phyloP scores from a whole-genome alignment of 2,888 invertebrate species.

The Eristalis intricaria region DNA sequence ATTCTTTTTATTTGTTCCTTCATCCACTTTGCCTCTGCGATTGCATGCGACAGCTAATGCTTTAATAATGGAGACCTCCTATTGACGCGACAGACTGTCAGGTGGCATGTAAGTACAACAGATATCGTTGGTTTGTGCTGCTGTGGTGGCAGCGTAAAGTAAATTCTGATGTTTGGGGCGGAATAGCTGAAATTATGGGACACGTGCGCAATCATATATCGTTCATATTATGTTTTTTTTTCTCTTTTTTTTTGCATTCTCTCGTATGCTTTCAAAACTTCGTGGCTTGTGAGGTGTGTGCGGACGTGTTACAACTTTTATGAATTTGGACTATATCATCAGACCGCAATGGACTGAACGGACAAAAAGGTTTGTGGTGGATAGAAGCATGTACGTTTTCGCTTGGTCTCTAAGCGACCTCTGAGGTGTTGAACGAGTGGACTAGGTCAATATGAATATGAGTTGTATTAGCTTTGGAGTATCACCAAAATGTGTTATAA shows the following conservation, averaged over 20 bases:
- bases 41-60: slow-evolving; percentile 20
- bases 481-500: too few relatives aligned
- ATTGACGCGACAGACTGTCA: neutral
- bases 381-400: neutral
- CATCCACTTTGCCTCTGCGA: neutral
- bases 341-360: too few relatives aligned
- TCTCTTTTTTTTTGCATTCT: neutral
- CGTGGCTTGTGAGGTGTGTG: neutral
- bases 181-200: slow-evolving; percentile 8
- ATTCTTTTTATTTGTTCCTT: neutral
- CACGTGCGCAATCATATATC: slow-evolving; percentile 24
- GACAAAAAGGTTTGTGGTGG: neutral
- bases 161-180: slow-evolving; percentile 46
- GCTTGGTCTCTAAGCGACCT: too few relatives aligned
- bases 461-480: too few relatives aligned
- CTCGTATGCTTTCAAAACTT: neutral
- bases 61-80: slow-evolving; percentile 17
- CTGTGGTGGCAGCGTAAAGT: slow-evolving; percentile 32
- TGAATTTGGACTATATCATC: too few relatives aligned
- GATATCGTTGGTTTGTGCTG: neutral
- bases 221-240: neutral
- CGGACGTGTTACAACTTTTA: too few relatives aligned
- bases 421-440: too few relatives aligned
- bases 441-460: too few relatives aligned
- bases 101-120: neutral